Evolutionary conservation across 2,888 invertebrate species (phyloP).

Genomic region (Acrobasis suavella): DNA sequence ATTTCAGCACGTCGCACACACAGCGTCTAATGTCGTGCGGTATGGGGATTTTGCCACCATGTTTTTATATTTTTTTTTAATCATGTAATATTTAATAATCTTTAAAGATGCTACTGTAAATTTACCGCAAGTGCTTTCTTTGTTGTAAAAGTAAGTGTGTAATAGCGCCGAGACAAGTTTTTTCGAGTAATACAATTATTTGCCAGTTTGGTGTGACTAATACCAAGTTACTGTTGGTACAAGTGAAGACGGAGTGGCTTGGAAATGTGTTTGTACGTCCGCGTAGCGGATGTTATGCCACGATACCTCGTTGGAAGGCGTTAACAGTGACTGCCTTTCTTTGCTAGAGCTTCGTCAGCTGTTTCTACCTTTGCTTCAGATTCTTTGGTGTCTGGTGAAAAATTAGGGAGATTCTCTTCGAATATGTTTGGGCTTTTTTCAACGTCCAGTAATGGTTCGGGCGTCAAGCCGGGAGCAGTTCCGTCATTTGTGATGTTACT

Average conservation of each 20-base stretch:
- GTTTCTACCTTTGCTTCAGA: background rate
- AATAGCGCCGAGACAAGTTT: slow-evolving; percentile 27
- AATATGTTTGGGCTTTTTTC: background rate
- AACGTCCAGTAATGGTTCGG: background rate
- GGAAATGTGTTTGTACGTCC: slow-evolving; percentile 31
- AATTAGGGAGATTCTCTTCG: background rate
- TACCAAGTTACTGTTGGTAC: slow-evolving; percentile 26
- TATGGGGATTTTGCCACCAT: background rate
- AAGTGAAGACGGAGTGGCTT: slow-evolving; percentile 30
- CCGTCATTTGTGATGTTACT: background rate
- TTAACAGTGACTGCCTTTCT: background rate
- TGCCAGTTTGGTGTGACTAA: slow-evolving; percentile 29
- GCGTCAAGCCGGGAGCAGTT: background rate
- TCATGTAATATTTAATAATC: background rate
- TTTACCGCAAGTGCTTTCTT: slow-evolving; percentile 23
- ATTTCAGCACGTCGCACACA: background rate
- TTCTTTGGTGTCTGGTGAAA: background rate
- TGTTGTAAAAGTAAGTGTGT: slow-evolving; percentile 27
- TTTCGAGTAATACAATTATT: slow-evolving; percentile 16
- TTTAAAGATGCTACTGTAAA: background rate
- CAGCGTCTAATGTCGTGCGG: background rate
- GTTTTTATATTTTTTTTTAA: background rate
- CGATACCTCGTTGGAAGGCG: background rate
- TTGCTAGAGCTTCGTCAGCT: too few species aligned
- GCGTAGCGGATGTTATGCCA: slow-evolving; percentile 28